Evolutionary conservation across 1,140 invertebrate species (phyloP), one percentile per base, ranked within the genome.

Genomic region (Berghia stephanieae): DNA sequence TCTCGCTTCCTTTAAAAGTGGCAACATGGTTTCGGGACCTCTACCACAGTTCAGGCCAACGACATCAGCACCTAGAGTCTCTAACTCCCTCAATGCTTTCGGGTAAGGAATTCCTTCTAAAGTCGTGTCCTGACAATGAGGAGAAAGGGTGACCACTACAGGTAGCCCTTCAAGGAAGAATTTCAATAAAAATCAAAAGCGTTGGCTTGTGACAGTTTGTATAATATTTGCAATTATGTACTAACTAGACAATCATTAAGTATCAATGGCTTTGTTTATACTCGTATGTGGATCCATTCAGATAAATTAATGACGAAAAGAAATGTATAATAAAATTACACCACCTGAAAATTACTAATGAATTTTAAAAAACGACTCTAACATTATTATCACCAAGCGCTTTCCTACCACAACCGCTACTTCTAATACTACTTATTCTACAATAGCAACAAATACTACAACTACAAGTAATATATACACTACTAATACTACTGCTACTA

Each of bases 51-150:
- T 86, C 36, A 86, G 71, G 10, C 84, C 84, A 31, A 86, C 84
- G 3, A 84, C 84, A 72, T 77, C 81, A 13, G 84, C 84, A 13
- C 85, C 85, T 8, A 63, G 70, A 4, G 81, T 70, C 57, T 86
- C 80, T 34, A 86, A 69, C 46, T 68, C 43, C 42, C 68, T 67
- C n/a, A 73, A 79, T 3, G 83, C 84, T 46, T 82, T 69, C 6
- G 71, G 52, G n/a, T 80, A 57, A 18, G 79, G 67, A 16, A 81
- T 52, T 16, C 69, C 83, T 40, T 83, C 80, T 13, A 74, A 18
- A 34, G 80, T 84, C 42, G 78, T 72, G 42, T 83, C 81, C 18
- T 78, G 79, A 0, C 75, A n/a, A 63, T 80, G 78, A 36, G 80
- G 55, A 5, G 75, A 43, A 16, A 82, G 5, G 3, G 82, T 83